Percentiles rank a stretch among this genome's conserved stretches.
Conservation (phyloP, 2,888 invertebrate genomes). For the Perithous albicinctus region DNA sequence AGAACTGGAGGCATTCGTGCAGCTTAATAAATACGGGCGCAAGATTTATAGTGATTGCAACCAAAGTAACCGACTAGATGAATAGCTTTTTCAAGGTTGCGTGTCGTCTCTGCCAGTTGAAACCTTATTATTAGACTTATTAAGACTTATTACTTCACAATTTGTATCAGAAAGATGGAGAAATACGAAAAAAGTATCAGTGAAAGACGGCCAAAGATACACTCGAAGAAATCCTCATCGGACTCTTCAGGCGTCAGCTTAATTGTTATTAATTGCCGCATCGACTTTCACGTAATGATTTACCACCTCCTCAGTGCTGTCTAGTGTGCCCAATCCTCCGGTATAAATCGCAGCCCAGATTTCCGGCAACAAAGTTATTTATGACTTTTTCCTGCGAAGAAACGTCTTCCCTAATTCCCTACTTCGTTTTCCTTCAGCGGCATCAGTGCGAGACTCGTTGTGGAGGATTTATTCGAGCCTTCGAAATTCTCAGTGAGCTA, state of each 20-base stretch:
- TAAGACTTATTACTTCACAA: conserved; percentile 74
- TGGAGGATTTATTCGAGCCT: conserved; percentile 63
- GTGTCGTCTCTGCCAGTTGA: not conserved
- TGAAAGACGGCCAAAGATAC: conserved; percentile 62
- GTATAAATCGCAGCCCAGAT: conserved; percentile 83
- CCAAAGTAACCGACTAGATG: not conserved
- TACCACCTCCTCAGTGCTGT: conserved; percentile 71
- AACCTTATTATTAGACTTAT: conserved; percentile 70
- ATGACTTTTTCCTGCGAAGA: conserved; percentile 68
- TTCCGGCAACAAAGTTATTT: conserved; percentile 83
- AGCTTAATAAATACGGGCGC: conserved; percentile 33
- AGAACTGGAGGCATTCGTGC: conserved; percentile 17
- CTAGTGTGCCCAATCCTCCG: conserved; percentile 39
- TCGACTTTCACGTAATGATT: conserved; percentile 82
- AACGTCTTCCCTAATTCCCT: conserved; percentile 53
- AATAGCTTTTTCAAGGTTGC: conserved; percentile 43
- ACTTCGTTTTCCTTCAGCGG: conserved; percentile 14
- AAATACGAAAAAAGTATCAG: conserved; percentile 29
- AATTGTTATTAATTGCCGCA: conserved; percentile 84
- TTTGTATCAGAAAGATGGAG: not conserved
- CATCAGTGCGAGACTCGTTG: conserved; percentile 25
- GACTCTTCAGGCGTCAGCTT: conserved; percentile 62
- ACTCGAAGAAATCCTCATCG: conserved; percentile 69
- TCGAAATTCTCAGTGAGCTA: conserved; percentile 57
- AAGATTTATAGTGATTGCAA: conserved; percentile 1